Percentiles rank a stretch among this genome's conserved stretches.
Evolutionary conservation across 2,113 vertebrate genomes (phyloP).

Genomic region (Sebastes fasciatus): DNA sequence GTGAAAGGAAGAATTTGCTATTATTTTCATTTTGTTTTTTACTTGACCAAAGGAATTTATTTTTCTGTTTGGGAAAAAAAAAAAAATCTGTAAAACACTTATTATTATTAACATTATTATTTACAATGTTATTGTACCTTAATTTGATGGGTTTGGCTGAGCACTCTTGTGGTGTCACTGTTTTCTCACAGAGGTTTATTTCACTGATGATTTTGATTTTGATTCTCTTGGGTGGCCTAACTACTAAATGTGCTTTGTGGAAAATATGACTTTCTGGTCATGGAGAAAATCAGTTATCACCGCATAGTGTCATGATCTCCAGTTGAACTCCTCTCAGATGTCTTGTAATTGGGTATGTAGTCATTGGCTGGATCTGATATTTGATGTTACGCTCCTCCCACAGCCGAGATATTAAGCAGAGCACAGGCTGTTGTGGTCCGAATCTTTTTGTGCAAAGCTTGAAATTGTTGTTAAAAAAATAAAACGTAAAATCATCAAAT

Average conservation of each 20-base stretch:
- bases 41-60: slow-evolving; percentile 87
- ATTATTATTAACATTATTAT: slow-evolving; percentile 69
- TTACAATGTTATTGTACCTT: slow-evolving; percentile 70
- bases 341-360: slow-evolving; percentile 65
- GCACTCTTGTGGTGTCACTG: slow-evolving; percentile 74
- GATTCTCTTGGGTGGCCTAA: slow-evolving; percentile 64
- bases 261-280: slow-evolving; percentile 43
- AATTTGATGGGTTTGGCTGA: slow-evolving; percentile 74
- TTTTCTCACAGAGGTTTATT: slow-evolving; percentile 69
- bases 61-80: slow-evolving; percentile 73
- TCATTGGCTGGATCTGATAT: slow-evolving; percentile 73
- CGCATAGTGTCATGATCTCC: slow-evolving; percentile 68
- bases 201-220: slow-evolving; percentile 57
- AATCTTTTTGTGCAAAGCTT: slow-evolving; percentile 83
- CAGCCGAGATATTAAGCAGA: slow-evolving; percentile 72
- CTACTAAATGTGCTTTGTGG: slow-evolving; percentile 66
- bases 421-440: slow-evolving; percentile 76
- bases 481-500: slow-evolving; percentile 73
- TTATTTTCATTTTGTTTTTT: slow-evolving; percentile 77
- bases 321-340: slow-evolving; percentile 66
- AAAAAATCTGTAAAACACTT: slow-evolving; percentile 70
- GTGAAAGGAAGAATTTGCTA: slow-evolving; percentile 68
- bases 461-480: slow-evolving; percentile 81
- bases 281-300: slow-evolving; percentile 52
- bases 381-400: slow-evolving; percentile 74